Conservation (phyloP, 1,140 invertebrate genomes). For the Pararge aegeria region DNA sequence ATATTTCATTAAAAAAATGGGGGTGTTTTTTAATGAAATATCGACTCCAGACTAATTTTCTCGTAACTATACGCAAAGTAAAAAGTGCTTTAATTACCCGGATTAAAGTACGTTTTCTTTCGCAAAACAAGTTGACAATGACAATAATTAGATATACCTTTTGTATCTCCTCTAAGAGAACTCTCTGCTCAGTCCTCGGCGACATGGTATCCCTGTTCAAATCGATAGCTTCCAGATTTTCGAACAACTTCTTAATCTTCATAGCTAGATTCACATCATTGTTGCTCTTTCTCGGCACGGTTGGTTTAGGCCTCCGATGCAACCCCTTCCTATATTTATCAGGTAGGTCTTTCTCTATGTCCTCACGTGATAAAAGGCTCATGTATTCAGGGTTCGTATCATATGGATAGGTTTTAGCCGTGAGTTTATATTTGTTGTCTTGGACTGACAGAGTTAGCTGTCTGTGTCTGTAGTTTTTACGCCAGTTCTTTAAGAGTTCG, state of each 20-base stretch:
- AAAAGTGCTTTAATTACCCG: too few relatives aligned
- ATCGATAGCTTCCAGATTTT: slow-evolving; percentile 66
- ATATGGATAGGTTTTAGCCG: slow-evolving; percentile 52
- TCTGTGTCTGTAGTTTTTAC: slow-evolving; percentile 52
- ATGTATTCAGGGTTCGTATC: slow-evolving; percentile 68
- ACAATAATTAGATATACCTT: slow-evolving; percentile 56
- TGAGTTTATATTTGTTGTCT: slow-evolving; percentile 41
- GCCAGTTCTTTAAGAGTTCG: slow-evolving; percentile 65
- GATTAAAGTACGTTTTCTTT: too few relatives aligned
- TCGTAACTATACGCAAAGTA: too few relatives aligned
- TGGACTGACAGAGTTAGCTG: slow-evolving; percentile 36
- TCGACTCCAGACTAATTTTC: too few relatives aligned
- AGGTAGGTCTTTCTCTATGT: slow-evolving; percentile 74
- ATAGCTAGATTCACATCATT: slow-evolving; percentile 66
- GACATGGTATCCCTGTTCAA: slow-evolving; percentile 59
- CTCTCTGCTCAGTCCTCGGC: slow-evolving; percentile 68
- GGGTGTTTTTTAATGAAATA: too few relatives aligned
- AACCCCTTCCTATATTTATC: slow-evolving; percentile 71
- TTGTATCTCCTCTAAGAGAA: slow-evolving; percentile 65
- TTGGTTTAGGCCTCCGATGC: slow-evolving; percentile 47
- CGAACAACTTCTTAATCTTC: slow-evolving; percentile 71
- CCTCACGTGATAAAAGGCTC: slow-evolving; percentile 62
- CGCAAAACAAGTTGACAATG: too few relatives aligned
- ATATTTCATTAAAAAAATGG: too few relatives aligned
- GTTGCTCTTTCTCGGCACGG: slow-evolving; percentile 54